These are phyloP conservation scores for Dicrurus megarhynchus DNA, from an alignment of 2,113 vertebrate species.

Conservation along the genomic window DNA sequence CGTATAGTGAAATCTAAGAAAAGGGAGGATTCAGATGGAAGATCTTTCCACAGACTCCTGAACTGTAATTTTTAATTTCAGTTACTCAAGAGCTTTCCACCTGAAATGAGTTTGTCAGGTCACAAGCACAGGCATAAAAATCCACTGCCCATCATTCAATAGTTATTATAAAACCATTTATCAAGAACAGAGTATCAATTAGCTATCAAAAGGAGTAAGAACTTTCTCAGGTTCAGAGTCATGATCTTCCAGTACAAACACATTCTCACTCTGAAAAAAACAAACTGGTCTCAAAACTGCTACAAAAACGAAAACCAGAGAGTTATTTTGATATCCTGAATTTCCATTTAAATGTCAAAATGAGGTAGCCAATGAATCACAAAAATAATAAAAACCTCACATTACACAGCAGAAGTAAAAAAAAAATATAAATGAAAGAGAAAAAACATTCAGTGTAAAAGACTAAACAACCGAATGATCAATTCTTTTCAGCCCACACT, in stretches of 20 bases:
- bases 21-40: neutral
- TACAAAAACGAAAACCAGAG: neutral
- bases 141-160: neutral
- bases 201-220: neutral
- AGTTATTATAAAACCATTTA: neutral
- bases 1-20: neutral
- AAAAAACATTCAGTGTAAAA: neutral
- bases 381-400: neutral
- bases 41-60: neutral
- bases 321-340: neutral
- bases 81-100: neutral
- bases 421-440: neutral
- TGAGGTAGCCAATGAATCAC: neutral
- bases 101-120: neutral
- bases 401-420: neutral
- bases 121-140: neutral
- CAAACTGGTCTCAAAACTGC: neutral
- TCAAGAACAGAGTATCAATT: neutral
- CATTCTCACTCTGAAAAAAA: neutral
- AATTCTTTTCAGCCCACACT: neutral
- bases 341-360: neutral
- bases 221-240: neutral
- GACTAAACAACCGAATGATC: neutral
- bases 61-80: neutral
- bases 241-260: neutral